Base-by-base conservation (phyloP, 2,888 invertebrate genomes). In the Therioaphis trifolii region DNA sequence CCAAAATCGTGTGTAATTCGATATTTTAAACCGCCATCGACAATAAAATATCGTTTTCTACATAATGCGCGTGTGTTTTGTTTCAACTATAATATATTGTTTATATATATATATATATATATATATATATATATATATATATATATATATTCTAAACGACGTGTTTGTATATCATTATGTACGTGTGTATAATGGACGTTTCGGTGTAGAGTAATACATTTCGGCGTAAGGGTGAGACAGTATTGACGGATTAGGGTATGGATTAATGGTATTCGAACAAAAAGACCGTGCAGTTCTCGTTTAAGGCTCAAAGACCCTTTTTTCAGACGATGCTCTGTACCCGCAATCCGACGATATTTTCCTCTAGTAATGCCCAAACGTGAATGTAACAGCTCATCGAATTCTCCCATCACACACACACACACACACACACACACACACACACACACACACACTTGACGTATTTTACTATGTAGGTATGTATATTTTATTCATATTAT, bases 231-330 rank as follows among this genome's bases (percentile, higher is more conserved):
- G 75, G 58, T 12, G 75, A 75, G 75, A 75, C 74, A 40, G 75
- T 24, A 75, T 75, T 75, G 75, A 75, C 58, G 75, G 75, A 75
- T 75, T 75, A 75, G 58, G 75, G 75, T 75, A 58, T 27, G 58
- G 58, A 61, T 75, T 58, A 58, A 75, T 75, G 43, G 74, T 21
- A 35, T 21, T 29, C 43, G 58, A 75, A 75, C 75, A 75, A 43
- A 75, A 75, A 35, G 11, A 24, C 24, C 58, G 11, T 3, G 3
- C n/a, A 11, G 18, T 63, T 63, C 61, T 29, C 29, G 11, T 9
- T 24, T 12, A 11, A 58, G 21, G 40, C 58, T 7, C 71, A 27
- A 71, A 71, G 24, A 75, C 40, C 75, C 58, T 58, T 75, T 75
- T 75, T 75, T 21, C 24, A 7, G 18, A n/a, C n/a, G 29, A 43